Base-by-base conservation (phyloP, 2,797 vertebrate genomes). In the Notoglanidium macrostoma region DNA sequence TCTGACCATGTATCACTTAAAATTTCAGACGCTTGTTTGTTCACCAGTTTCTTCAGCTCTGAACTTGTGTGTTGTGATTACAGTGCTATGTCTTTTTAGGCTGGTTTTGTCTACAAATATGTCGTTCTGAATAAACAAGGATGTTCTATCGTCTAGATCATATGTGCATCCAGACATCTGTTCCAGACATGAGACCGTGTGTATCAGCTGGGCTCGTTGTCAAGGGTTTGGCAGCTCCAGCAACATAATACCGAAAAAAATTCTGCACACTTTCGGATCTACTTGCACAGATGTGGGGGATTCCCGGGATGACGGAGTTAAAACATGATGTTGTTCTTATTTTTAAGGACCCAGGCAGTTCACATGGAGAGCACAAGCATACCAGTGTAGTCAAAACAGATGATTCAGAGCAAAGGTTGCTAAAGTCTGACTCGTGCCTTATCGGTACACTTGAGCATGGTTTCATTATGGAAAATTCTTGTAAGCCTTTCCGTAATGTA, bases 331-430 rank as follows among this genome's bases (percentile, higher is more conserved):
- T 78, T 73, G 80, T 78, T 85, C 84, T 85, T 70, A 55, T 85
- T 79, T 86, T 88, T 35, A 26, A 72, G 35, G 67, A 35, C 73
- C 32, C 79, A 79, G 88, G 85, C 80, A 67, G 63, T 85, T 89
- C 32, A 89, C 61, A 61, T 68, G 19, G 5, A 76, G 76, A 46
- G 68, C 84, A 49, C 51, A 51, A 46, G 77, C 54, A 32, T 83
- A 68, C 15, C 21, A 57, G 68, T 19, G 15, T 68, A 91, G 88
- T 65, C 85, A 88, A 90, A 87, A 88, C 87, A 90, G n/a, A 74
- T 91, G 90, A 89, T 87, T 91, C 87, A 91, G 67, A 40, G 63
- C 51, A 61, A 73, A 70, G 63, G 76, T 73, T 67, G 78, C 23
- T 40, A 54, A 85, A 73, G 65, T 67, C 85, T 89, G 86, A 88